Evolutionary conservation across 2,113 vertebrate genomes (phyloP).

Genomic region (Perognathus longimembris): DNA sequence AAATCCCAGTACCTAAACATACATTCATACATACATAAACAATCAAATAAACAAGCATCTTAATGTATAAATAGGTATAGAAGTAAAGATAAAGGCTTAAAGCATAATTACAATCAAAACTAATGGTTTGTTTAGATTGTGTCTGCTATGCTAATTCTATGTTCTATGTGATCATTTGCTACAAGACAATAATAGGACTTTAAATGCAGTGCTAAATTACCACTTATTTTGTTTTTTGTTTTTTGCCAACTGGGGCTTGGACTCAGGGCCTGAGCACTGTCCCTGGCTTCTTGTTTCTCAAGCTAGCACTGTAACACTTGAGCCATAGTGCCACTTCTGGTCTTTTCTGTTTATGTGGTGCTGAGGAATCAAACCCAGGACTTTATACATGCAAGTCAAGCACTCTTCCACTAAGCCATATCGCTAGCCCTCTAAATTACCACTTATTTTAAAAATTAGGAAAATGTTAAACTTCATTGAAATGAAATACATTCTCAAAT

Average conservation of each 20-base stretch:
- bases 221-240: neutral
- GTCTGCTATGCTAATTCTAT: slow-evolving; percentile 34
- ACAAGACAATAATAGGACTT: slow-evolving; percentile 27
- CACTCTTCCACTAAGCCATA: too few relatives aligned
- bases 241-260: too few relatives aligned
- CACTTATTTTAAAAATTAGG: neutral
- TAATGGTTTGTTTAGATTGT: slow-evolving; percentile 24
- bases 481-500: slow-evolving; percentile 26
- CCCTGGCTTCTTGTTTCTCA: too few relatives aligned
- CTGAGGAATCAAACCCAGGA: too few relatives aligned
- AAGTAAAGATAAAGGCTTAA: neutral
- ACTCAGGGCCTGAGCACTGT: too few relatives aligned
- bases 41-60: neutral
- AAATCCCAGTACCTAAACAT: too few relatives aligned
- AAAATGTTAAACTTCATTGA: slow-evolving; percentile 18
- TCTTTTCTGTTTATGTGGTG: too few relatives aligned
- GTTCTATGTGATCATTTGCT: slow-evolving; percentile 25
- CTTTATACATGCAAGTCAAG: too few relatives aligned
- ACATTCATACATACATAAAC: too few relatives aligned
- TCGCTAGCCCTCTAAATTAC: too few relatives aligned
- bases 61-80: neutral
- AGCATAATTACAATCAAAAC: neutral
- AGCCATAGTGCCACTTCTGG: too few relatives aligned
- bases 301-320: too few relatives aligned
- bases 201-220: slow-evolving; percentile 51